Evolutionary conservation across 2,797 vertebrate genomes (phyloP).

Genomic region (Pipistrellus kuhlii): DNA sequence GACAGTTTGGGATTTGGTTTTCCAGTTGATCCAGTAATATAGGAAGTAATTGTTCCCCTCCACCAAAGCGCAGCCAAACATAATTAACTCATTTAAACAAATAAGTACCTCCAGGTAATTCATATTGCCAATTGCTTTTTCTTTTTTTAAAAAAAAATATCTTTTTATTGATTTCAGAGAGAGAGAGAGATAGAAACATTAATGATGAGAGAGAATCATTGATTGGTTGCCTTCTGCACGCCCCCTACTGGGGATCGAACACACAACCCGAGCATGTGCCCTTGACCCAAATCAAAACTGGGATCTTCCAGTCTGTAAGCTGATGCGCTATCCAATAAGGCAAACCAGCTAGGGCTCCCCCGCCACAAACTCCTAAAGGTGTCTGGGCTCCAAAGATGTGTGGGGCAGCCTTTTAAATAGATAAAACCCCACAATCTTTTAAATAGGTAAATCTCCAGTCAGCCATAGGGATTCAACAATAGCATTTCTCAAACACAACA

Average conservation of each 20-base stretch:
- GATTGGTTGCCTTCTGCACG: too few species aligned
- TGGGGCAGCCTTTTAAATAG: constrained; percentile 17
- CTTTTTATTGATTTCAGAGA: too few species aligned
- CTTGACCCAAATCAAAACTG: too few species aligned
- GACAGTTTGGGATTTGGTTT: constrained; percentile 8
- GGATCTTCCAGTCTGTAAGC: too few species aligned
- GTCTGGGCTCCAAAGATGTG: neutral
- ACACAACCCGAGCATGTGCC: too few species aligned
- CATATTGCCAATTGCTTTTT: constrained; percentile 25
- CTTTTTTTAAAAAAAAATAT: too few species aligned
- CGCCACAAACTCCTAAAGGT: neutral
- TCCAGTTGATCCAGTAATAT: neutral
- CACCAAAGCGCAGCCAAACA: constrained; percentile 14
- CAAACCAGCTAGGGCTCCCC: too few species aligned
- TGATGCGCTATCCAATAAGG: too few species aligned
- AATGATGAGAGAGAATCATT: too few species aligned
- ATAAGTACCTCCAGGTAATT: neutral
- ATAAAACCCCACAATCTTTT: neutral
- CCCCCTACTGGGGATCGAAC: too few species aligned
- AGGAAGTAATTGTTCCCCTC: constrained; percentile 9
- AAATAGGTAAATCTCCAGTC: neutral
- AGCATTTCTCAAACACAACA: neutral
- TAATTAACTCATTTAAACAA: constrained; percentile 50
- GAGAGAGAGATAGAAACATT: too few species aligned
- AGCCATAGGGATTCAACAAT: constrained; percentile 20